Base-by-base conservation (phyloP, 2,113 vertebrate species). In the Psophia crepitans region DNA sequence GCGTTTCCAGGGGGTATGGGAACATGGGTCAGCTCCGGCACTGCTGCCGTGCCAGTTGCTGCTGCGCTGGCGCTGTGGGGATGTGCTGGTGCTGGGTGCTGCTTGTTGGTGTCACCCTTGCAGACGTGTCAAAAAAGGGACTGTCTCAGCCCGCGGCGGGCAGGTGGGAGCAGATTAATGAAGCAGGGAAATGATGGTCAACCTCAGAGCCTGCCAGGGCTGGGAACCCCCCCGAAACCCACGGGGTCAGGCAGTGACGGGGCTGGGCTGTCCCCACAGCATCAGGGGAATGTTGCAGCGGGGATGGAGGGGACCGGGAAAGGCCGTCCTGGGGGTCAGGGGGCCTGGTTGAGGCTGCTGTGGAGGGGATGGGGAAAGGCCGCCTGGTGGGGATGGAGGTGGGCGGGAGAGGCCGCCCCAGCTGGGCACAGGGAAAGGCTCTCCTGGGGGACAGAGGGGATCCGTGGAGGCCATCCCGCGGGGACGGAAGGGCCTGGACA, bases 51-150 rank as follows among this genome's bases (percentile, higher is more conserved):
- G 33, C 16, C n/a, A 48, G 66, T 39, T 54, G n/a, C 17, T 0
- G 5, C 12, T 1, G 4, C 11, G 13, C 20, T 4, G 0, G 32
- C 35, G 24, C 39, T 26, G 14, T 0, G 7, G 53, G 21, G 27
- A 19, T 0, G 11, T 28, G 37, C 54, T 26, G 9, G 33, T 2
- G 0, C 12, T 0, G 0, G 9, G 28, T 11, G 39, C 66, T 33
- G 30, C 43, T 20, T 10, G 32, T 39, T 2, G 3, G 4, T 54
- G 58, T 48, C 24, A 15, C 37, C 24, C 48, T 46, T 27, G 35
- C n/a, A 37, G 43, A 1, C 4, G 2, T 5, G 20, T 23, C 37
- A 18, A 28, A 54, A 8, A 11, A 8, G 20, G 35, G 60, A 14
- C 39, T 2, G 1, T 22, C 32, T 49, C 43, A 12, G 7, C 4